These are phyloP conservation scores for Drosophila setifemur DNA, from an alignment of 1,140 invertebrate genomes.

Conservation along the genomic window DNA sequence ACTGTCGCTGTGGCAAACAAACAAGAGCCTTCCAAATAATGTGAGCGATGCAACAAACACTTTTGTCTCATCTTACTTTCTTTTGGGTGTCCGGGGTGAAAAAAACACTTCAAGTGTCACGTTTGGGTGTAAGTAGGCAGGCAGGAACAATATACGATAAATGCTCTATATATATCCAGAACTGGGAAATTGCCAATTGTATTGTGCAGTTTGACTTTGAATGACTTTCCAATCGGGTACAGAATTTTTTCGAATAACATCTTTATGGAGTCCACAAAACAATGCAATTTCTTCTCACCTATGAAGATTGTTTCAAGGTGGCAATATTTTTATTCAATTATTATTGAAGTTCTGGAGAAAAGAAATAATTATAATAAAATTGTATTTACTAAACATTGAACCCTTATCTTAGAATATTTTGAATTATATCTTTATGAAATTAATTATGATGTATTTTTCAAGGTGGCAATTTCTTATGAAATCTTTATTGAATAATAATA, in stretches of 20 bases:
- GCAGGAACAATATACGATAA: constrained; percentile 1
- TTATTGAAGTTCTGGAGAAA: no score
- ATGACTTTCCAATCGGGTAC: neutral
- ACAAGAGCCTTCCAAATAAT: constrained; percentile 36
- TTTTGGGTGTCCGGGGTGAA: constrained; percentile 11
- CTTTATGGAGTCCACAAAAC: neutral
- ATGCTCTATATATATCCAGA: constrained; percentile 26
- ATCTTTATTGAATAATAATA: no score
- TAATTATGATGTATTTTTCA: no score
- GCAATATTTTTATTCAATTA: no score
- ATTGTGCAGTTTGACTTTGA: neutral
- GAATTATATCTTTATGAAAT: no score
- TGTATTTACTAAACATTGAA: no score
- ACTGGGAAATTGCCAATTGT: constrained; percentile 24
- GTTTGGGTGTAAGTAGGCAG: constrained; percentile 28
- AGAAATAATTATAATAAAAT: no score
- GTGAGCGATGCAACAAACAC: constrained; percentile 40
- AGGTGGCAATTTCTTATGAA: no score
- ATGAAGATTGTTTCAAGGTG: neutral
- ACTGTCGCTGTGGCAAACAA: constrained; percentile 35
- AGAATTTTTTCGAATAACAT: neutral
- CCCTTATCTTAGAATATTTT: no score
- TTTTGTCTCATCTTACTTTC: constrained; percentile 45
- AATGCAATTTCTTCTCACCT: neutral
- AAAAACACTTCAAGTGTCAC: constrained; percentile 39